Percentiles rank a stretch among this genome's conserved stretches.
Evolutionary conservation across 2,113 vertebrate genomes (phyloP).

Genomic region (Onychostoma macrolepis): DNA sequence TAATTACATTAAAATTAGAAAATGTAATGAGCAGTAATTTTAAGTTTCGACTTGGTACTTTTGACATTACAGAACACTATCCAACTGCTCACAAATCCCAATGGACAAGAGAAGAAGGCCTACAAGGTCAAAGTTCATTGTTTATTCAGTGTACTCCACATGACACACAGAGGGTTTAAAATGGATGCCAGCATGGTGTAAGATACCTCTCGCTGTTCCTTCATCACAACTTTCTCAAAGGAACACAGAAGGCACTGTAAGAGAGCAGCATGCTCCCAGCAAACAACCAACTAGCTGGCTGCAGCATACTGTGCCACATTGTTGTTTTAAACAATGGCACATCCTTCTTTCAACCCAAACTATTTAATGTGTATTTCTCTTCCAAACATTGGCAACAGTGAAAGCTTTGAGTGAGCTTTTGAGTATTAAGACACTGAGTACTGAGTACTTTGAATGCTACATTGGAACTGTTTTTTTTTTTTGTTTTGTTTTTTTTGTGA

Average conservation of each 20-base stretch:
- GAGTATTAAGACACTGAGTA: neutral
- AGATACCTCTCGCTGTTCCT: conserved; percentile 11
- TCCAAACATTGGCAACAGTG: neutral
- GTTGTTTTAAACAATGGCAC: conserved; percentile 14
- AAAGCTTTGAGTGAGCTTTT: neutral
- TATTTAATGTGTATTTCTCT: neutral
- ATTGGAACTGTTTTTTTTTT: neutral
- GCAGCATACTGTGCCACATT: conserved; percentile 11
- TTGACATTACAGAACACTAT: neutral
- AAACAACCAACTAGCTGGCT: conserved; percentile 5
- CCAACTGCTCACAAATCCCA: neutral
- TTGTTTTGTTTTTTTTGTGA: too few relatives aligned
- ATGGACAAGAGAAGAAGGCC: neutral
- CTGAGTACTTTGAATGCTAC: neutral
- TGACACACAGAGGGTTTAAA: conserved; percentile 9
- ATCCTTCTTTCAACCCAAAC: conserved; percentile 2
- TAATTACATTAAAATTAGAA: too few relatives aligned
- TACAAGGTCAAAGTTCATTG: conserved; percentile 21
- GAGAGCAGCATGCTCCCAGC: neutral
- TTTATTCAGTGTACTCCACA: neutral
- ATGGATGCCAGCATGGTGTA: conserved; percentile 19
- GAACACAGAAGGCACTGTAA: neutral
- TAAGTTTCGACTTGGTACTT: neutral
- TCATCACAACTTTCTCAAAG: conserved; percentile 24
- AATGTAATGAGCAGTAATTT: too few relatives aligned